These are phyloP conservation scores for Saturnia pavonia DNA, from an alignment of 2,888 invertebrate genomes.

Conservation along the genomic window DNA sequence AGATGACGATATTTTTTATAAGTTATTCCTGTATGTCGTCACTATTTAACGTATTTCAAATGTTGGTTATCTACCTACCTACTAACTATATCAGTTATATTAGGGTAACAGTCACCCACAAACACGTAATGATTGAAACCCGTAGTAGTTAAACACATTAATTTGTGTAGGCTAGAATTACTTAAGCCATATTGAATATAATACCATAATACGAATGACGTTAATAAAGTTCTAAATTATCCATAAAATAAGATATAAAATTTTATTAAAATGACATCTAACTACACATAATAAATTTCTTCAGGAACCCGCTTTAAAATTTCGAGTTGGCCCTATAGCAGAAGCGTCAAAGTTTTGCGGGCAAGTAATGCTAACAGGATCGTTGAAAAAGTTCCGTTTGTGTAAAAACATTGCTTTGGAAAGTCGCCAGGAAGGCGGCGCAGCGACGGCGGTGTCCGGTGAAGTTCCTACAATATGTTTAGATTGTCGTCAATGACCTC, in stretches of 20 bases:
- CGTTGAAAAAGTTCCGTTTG: slow-evolving; percentile 46
- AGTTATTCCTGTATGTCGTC: too few species aligned
- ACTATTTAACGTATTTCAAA: too few species aligned
- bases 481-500: slow-evolving; percentile 35
- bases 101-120: too few species aligned
- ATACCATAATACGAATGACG: too few species aligned
- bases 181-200: too few species aligned
- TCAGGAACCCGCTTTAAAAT: slow-evolving; percentile 9
- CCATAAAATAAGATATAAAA: background rate
- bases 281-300: background rate
- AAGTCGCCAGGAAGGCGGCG: slow-evolving; percentile 37
- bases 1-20: too few species aligned
- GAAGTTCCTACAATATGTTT: slow-evolving; percentile 35
- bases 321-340: slow-evolving; percentile 34
- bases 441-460: slow-evolving; percentile 34
- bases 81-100: too few species aligned
- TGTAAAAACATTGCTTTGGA: slow-evolving; percentile 55
- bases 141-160: too few species aligned
- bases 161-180: too few species aligned
- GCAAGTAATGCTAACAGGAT: slow-evolving; percentile 42
- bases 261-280: background rate
- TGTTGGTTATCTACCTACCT: too few species aligned
- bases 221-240: background rate
- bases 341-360: slow-evolving; percentile 44
- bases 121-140: too few species aligned